Conservation (phyloP, 1,140 invertebrate genomes). For the Cyclina sinensis region DNA sequence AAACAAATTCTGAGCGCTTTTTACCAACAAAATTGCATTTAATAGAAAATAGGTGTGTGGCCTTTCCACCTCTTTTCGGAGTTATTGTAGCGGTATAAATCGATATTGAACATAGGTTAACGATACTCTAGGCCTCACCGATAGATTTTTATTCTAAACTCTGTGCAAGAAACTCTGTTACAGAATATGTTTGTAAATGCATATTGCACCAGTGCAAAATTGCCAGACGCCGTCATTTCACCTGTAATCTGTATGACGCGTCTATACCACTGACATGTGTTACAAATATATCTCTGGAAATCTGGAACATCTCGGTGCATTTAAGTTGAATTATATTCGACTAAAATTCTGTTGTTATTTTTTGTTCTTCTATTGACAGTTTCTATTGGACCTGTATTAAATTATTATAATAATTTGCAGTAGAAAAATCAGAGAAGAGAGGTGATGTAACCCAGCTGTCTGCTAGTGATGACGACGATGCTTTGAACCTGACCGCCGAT, state of each 20-base stretch:
- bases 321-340: too few species aligned
- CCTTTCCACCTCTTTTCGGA: neutral
- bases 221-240: too few species aligned
- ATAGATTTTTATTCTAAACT: neutral
- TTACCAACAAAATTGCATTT: neutral
- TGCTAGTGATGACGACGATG: conserved; percentile 24
- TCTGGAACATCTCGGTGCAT: too few species aligned
- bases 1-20: neutral
- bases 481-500: conserved; percentile 61
- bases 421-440: neutral
- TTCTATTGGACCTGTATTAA: too few species aligned
- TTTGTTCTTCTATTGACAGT: too few species aligned
- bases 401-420: neutral
- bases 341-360: too few species aligned
- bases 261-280: too few species aligned
- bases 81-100: conserved; percentile 1
- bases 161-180: neutral
- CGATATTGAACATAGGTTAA: conserved; percentile 1
- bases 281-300: too few species aligned
- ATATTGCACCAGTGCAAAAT: too few species aligned
- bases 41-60: neutral
- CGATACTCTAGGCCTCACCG: neutral
- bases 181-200: too few species aligned
- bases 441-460: neutral
- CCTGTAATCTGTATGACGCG: too few species aligned